Evolutionary conservation across 2,888 invertebrate species (phyloP), one percentile per base, ranked within the genome.

Genomic region (Polymixis lichenea): DNA sequence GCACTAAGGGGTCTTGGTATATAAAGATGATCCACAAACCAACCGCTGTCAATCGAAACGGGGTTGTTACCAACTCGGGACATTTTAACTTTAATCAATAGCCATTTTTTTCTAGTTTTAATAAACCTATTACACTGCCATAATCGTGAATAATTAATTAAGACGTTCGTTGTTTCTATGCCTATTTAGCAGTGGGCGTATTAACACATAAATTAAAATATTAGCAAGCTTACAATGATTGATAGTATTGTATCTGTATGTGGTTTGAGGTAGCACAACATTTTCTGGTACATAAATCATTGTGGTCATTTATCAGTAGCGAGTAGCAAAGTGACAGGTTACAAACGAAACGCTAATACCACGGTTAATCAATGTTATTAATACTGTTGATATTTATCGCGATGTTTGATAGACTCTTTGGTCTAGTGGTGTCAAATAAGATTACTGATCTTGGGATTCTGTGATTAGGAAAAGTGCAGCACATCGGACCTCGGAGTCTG

Each of bases 211-310:
- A 19, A 70, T 79, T 70, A 74, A 66, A 83, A 58, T 61, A 73
- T 70, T 73, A 83, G 70, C 70, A 58, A 74, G 66, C 55, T 73
- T 17, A 58, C 3, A 62, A 73, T 83, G 84, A 82, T 84, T 84
- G 53, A 82, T 82, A 46, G 43, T 43, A 38, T 38, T 9, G 9
- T 32, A 22, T 6, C 11, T 13, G n/a, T 49, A 43, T 19, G 9
- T 62, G 5, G 38, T 61, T 46, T 28, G 28, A 51, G 51, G 65
- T 78, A 80, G 65, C 83, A 46, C 4, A 55, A 28, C 43, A 67
- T 77, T 46, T 66, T 32, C 17, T 66, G n/a, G n/a, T 15, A 70
- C 46, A 71, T 83, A 80, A 80, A 83, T 80, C 72, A 68, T 22
- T 67, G 19, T 5, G 25, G 53, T 32, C 49, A 17, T 69, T n/a